Conservation (phyloP, 2,113 vertebrate genomes). For the Poeciliopsis turrubarensis region DNA sequence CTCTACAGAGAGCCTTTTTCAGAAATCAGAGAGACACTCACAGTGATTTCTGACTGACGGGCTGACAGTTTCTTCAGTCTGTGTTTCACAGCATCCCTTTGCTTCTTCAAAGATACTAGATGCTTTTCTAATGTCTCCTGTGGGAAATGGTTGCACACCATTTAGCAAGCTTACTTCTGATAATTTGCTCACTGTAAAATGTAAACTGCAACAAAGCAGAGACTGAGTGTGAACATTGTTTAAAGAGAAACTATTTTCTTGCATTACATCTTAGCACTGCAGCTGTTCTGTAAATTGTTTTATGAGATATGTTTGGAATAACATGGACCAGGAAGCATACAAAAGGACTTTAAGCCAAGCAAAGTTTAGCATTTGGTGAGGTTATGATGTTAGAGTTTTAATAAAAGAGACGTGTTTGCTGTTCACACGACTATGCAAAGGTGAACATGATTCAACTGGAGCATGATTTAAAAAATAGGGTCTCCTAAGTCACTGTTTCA, state of each 20-base stretch:
- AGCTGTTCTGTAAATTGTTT: background rate
- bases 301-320: background rate
- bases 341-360: background rate
- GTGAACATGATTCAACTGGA: too few species aligned
- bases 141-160: slow-evolving; percentile 39
- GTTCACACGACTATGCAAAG: too few species aligned
- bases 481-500: too few species aligned
- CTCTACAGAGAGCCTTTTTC: background rate
- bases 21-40: slow-evolving; percentile 56
- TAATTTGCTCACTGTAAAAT: background rate
- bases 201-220: too few species aligned
- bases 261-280: background rate
- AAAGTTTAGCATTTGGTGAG: background rate
- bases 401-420: too few species aligned
- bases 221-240: background rate
- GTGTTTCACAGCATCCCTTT: slow-evolving; percentile 74
- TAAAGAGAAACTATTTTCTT: background rate
- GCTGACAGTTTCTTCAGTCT: slow-evolving; percentile 76
- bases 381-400: too few species aligned
- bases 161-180: slow-evolving; percentile 11
- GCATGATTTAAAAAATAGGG: too few species aligned
- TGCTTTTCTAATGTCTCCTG: slow-evolving; percentile 73
- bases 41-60: slow-evolving; percentile 75
- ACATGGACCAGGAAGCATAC: background rate
- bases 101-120: slow-evolving; percentile 69